Percentiles rank a stretch among this genome's conserved stretches.
Conservation (phyloP, 1,140 invertebrate species). For the Saxidomus purpurata region DNA sequence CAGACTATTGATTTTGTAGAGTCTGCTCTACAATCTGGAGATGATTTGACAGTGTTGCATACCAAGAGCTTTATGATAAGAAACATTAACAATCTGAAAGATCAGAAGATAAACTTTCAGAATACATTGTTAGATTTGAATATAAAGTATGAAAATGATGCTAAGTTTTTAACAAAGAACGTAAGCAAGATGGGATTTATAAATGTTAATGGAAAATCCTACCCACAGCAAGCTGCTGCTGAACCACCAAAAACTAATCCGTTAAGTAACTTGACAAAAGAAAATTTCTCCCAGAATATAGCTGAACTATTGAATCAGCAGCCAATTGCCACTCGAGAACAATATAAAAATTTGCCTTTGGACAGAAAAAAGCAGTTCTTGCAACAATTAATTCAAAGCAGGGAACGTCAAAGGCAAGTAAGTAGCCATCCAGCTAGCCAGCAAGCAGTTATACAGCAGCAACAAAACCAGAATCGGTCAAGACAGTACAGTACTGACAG, state of each 20-base stretch:
- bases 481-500: conserved; percentile 21
- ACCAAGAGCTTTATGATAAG: conserved; percentile 59
- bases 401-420: neutral
- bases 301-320: conserved; percentile 43
- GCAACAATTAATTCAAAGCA: conserved; percentile 19
- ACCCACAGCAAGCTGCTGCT: conserved; percentile 62
- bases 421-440: neutral
- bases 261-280: neutral
- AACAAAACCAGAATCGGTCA: neutral
- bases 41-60: conserved; percentile 55
- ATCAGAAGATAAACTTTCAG: conserved; percentile 73
- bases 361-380: conserved; percentile 50
- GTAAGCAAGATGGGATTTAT: conserved; percentile 75
- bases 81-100: conserved; percentile 81
- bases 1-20: conserved; percentile 61
- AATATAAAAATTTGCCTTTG: conserved; percentile 19
- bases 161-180: conserved; percentile 66
- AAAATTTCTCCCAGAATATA: conserved; percentile 44
- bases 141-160: conserved; percentile 74
- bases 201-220: conserved; percentile 75
- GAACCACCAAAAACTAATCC: neutral
- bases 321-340: conserved; percentile 33
- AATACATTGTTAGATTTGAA: conserved; percentile 71
- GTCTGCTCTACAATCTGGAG: conserved; percentile 43
- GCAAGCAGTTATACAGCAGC: neutral